Evolutionary conservation across 1,140 invertebrate species (phyloP), one percentile per base, ranked within the genome.

Genomic region (Helicoverpa zea): DNA sequence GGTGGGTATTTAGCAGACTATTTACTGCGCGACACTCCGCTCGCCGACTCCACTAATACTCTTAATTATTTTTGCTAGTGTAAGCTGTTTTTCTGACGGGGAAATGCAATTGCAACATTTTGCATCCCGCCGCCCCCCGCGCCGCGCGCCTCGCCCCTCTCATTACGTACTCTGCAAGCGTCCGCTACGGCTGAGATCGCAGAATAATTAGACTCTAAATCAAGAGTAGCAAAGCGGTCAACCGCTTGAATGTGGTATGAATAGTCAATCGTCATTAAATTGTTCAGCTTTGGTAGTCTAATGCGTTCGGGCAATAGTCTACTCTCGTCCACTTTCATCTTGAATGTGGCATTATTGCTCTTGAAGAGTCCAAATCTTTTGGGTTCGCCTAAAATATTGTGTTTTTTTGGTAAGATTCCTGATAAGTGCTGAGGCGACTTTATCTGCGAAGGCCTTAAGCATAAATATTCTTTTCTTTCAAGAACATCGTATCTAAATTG

Each of bases 181-280:
- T 91, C 87, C 90, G 91, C 89, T 82, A 90, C 90, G 90, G 86
- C 86, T 90, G 88, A 93, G 91, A 91, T 91, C 87, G 92, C 89
- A 90, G 89, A 90, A 92, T 94, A 94, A 94, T 94, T 93, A 93
- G 90, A 92, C 86, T 92, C 92, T 92, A 94, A 93, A 94, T 94
- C 93, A 93, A 92, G 92, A 92, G 90, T 89, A 91, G 89, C 88
- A 88, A 89, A 90, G 90, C 91, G 93, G 91, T 93, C 91, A 92
- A 89, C 92, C 92, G 83, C 87, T 92, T 87, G 90, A 91, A 92
- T 94, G 89, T 91, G 89, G 91, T 92, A 94, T 94, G 93, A 94
- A 94, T 94, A 94, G 93, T 94, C 93, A 94, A 94, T 92, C 89
- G 90, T 92, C 92, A 94, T 94, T 94, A 94, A 93, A 94, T 93